These are phyloP conservation scores for Hippocampus kuda DNA, from an alignment of 2,797 vertebrate genomes.

Conservation along the genomic window DNA sequence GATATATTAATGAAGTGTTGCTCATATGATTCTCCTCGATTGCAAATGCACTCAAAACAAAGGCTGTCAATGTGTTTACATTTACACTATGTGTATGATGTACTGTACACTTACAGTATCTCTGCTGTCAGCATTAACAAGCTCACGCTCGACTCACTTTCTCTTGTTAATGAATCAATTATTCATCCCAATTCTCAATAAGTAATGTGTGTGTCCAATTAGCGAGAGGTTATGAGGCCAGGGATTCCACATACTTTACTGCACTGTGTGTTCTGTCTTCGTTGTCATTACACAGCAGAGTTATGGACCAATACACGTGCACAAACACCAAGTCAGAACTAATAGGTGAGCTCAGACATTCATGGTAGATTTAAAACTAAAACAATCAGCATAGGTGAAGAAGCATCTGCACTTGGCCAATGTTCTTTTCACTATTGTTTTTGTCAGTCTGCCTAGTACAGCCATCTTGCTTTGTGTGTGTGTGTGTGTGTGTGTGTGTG, in stretches of 20 bases:
- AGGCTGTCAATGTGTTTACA: background rate
- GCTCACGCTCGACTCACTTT: slow-evolving; percentile 34
- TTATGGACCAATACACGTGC: slow-evolving; percentile 28
- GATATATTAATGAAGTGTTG: too few relatives aligned
- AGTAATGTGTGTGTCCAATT: slow-evolving; percentile 56
- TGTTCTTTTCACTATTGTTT: background rate
- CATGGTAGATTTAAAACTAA: background rate
- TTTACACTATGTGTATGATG: background rate
- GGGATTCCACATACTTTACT: slow-evolving; percentile 20
- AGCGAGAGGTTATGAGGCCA: slow-evolving; percentile 47
- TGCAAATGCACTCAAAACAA: background rate
- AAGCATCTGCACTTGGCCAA: background rate
- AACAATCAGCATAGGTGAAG: background rate
- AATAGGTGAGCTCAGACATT: background rate
- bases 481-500: slow-evolving; percentile 25
- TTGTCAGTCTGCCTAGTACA: slow-evolving; percentile 17
- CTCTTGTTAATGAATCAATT: slow-evolving; percentile 57
- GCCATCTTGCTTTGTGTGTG: slow-evolving; percentile 31
- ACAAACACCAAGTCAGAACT: slow-evolving; percentile 2
- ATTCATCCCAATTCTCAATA: slow-evolving; percentile 54
- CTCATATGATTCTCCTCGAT: too few relatives aligned
- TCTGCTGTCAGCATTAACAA: slow-evolving; percentile 44
- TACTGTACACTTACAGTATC: slow-evolving; percentile 13
- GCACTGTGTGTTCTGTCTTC: background rate
- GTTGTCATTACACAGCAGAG: slow-evolving; percentile 6